Conservation (phyloP, 1,140 invertebrate genomes). For the Sarcophaga bullata region DNA sequence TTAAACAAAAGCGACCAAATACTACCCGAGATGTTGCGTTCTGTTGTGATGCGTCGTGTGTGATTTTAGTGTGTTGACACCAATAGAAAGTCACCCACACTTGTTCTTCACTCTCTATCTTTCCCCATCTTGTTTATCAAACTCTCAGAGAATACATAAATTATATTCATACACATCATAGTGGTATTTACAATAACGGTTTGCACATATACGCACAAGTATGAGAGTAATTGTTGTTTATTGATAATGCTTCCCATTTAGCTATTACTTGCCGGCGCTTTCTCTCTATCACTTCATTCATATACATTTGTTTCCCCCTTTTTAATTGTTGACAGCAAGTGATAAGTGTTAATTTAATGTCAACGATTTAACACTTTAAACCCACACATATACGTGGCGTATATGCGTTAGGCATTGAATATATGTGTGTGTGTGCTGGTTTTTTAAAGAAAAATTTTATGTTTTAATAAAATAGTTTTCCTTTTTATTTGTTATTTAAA, state of each 20-base stretch:
- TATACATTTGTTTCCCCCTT: too few species aligned
- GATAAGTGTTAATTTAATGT: conserved; percentile 16
- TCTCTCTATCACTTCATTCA: too few species aligned
- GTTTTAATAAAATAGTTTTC: background rate
- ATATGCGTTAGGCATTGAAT: too few species aligned
- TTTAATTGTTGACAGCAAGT: background rate
- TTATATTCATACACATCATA: background rate
- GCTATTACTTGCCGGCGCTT: too few species aligned
- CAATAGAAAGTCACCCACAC: background rate
- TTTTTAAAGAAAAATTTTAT: background rate
- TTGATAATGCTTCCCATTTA: background rate
- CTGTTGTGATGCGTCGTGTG: too few species aligned
- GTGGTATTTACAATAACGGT: too few species aligned
- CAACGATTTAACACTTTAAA: background rate
- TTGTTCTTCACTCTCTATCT: background rate
- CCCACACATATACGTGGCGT: too few species aligned
- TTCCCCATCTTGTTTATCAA: background rate
- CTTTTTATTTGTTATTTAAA: background rate
- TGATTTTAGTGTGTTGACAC: background rate
- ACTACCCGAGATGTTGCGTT: background rate
- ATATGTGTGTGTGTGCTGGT: too few species aligned
- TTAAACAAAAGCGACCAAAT: background rate
- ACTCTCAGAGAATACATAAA: background rate
- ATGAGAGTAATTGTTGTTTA: background rate
- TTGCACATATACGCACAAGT: background rate